phyloP scores from a whole-genome alignment of 1,140 invertebrate species.

The Drosophila rufa region DNA sequence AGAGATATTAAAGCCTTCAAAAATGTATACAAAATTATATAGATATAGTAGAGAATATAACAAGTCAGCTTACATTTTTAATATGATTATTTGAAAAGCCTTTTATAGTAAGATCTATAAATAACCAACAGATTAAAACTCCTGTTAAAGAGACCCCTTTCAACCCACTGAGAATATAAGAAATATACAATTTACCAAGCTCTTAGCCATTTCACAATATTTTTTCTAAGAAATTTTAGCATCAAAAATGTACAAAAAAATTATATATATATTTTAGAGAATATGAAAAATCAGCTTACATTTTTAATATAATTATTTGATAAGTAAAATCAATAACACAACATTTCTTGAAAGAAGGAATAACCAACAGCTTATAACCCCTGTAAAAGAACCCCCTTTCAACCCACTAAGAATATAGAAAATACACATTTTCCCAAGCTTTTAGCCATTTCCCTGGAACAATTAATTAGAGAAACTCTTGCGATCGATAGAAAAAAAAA shows the following conservation, averaged over 20 bases:
- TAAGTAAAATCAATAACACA: no score
- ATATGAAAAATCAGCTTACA: no score
- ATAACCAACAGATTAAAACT: background rate
- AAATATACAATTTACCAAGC: no score
- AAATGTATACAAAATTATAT: background rate
- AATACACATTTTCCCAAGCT: background rate
- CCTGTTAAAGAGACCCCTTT: background rate
- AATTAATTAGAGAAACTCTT: constrained; percentile 56
- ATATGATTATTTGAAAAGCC: background rate
- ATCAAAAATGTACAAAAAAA: no score
- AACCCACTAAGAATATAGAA: background rate
- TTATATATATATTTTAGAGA: no score
- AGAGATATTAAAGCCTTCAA: background rate
- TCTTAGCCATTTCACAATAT: no score
- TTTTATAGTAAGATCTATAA: background rate
- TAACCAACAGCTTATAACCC: background rate
- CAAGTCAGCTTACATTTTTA: background rate
- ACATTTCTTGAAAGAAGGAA: background rate
- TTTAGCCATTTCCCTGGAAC: constrained; percentile 2
- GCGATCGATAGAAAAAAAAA: constrained; percentile 3
- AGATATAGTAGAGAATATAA: no score
- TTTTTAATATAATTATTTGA: no score
- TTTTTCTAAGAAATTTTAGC: no score
- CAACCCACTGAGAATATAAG: no score
- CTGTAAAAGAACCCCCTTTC: background rate